Evolutionary conservation across 2,113 vertebrate genomes (phyloP).

Genomic region (Hippocampus comes): DNA sequence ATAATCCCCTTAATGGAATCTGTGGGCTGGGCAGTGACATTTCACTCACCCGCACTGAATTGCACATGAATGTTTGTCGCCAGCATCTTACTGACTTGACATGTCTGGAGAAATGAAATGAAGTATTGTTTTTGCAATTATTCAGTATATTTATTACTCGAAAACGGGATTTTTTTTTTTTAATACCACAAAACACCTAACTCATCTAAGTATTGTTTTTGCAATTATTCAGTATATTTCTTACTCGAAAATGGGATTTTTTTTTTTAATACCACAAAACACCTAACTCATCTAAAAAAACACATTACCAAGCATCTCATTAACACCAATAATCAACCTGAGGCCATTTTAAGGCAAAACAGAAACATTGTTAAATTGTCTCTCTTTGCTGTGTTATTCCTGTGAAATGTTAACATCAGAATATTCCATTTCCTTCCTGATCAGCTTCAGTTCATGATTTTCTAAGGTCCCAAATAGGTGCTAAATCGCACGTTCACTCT

Average conservation of each 20-base stretch:
- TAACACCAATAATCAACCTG: neutral
- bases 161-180: neutral
- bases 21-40: slow-evolving; percentile 33
- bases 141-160: neutral
- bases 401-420: neutral
- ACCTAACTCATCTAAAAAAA: too few species aligned
- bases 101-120: neutral
- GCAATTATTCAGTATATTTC: too few species aligned
- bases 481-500: too few species aligned
- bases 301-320: too few species aligned
- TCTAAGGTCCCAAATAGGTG: too few species aligned
- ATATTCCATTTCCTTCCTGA: neutral
- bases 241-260: too few species aligned
- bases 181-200: too few species aligned
- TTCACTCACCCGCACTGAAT: slow-evolving; percentile 4
- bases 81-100: neutral
- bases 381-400: neutral
- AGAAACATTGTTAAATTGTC: neutral
- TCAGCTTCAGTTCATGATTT: neutral
- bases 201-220: too few species aligned
- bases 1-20: slow-evolving; percentile 57
- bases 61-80: neutral
- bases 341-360: neutral
- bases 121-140: neutral
- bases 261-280: too few species aligned